Evolutionary conservation across 2,888 invertebrate genomes (phyloP), one percentile per base, ranked within the genome.

Genomic region (Athetis lepigone): DNA sequence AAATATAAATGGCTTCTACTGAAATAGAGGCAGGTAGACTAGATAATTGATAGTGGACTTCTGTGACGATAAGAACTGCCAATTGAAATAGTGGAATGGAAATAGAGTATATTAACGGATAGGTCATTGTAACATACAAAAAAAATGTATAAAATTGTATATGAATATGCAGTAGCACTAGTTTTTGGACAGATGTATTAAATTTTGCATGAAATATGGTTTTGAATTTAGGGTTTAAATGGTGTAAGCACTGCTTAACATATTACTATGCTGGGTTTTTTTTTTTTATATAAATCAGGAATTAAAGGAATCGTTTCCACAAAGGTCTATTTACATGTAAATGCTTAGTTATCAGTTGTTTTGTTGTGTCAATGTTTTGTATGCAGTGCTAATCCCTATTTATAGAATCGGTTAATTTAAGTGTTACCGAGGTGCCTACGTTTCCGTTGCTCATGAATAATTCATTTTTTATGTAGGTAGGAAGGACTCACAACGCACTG

Each of bases 381-480:
- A 75, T 70, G 70, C 75, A 50, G 9, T 51, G 21, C 56, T 66
- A 78, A 67, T 52, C 66, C 64, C 57, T 75, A 75, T 75, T 64
- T 64, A 66, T 75, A 78, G 66, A 61, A 61, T 27, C 56, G 52
- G 36, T 45, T 51, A 62, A 67, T 74, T 62, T 73, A 42, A 59
- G 51, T 66, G 58, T 61, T 66, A 58, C 55, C 50, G 67, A 64
- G 50, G 58, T 57, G 42, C 66, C 72, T 39, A 76, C 52, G 73
- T 59, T 79, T 69, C 69, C 77, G 73, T 19, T 68, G 69, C 59
- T 68, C 65, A 71, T 76, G 63, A 79, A 79, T 76, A 50, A 76
- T 67, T 46, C 21, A 75, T 43, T 36, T 23, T 58, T 29, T 49
- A 58, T 40, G 27, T 69, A 70, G 55, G 27, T 42, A 55, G 39